phyloP scores from a whole-genome alignment of 2,888 invertebrate species.

The Epinotia demarniana region DNA sequence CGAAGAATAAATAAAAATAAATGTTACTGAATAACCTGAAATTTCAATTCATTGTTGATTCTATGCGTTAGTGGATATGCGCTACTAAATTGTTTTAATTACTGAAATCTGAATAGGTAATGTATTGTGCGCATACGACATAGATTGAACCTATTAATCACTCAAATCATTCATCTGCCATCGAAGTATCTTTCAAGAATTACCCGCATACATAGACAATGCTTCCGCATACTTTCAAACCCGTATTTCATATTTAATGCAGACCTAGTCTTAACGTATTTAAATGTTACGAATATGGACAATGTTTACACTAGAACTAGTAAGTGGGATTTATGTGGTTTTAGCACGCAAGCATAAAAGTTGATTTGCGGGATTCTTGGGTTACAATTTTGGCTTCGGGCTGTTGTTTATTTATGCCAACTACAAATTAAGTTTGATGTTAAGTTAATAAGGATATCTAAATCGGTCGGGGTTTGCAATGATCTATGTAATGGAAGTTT shows the following conservation, averaged over 20 bases:
- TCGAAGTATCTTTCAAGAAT: slow-evolving; percentile 21
- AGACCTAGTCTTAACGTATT: slow-evolving; percentile 29
- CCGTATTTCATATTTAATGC: slow-evolving; percentile 31
- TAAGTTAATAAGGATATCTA: slow-evolving; percentile 28
- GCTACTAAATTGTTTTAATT: neutral
- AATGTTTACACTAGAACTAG: slow-evolving; percentile 35
- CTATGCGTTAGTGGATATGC: neutral
- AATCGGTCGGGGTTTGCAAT: slow-evolving; percentile 11
- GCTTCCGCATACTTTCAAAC: slow-evolving; percentile 33
- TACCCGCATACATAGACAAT: slow-evolving; percentile 12
- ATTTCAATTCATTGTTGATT: neutral
- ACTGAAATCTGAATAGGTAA: slow-evolving; percentile 12
- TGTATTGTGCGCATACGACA: neutral
- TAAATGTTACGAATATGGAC: slow-evolving; percentile 29
- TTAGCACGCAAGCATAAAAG: slow-evolving; percentile 33
- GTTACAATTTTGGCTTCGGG: slow-evolving; percentile 25
- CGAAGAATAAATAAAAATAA: too few relatives aligned
- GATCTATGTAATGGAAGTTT: slow-evolving; percentile 10
- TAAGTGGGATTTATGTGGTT: slow-evolving; percentile 26
- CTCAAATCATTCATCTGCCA: neutral
- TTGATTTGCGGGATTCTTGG: slow-evolving; percentile 26
- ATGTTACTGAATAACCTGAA: neutral
- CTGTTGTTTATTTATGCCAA: slow-evolving; percentile 17
- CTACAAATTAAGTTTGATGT: slow-evolving; percentile 23
- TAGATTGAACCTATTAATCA: neutral